Conservation (phyloP, 2,113 vertebrate genomes). For the Heterochromis multidens region DNA sequence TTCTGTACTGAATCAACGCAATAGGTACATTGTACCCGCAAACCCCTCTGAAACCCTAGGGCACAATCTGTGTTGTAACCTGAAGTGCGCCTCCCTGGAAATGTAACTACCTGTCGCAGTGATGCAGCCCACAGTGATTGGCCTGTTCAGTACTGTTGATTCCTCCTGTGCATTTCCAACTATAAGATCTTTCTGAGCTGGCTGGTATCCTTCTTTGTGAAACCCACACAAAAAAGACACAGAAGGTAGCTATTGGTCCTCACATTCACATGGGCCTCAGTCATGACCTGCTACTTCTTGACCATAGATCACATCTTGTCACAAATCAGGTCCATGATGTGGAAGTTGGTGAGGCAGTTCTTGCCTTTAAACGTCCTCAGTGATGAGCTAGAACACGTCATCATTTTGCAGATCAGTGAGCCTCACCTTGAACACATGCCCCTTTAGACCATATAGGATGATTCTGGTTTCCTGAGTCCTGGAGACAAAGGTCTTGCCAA, state of each 20-base stretch:
- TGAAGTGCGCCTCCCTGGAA: no score
- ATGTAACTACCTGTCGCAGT: no score
- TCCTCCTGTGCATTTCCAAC: no score
- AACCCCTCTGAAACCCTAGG: no score
- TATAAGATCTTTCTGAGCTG: conserved; percentile 96
- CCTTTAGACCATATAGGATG: conserved; percentile 93
- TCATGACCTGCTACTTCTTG: conserved; percentile 99
- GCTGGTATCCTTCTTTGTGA: conserved; percentile 95
- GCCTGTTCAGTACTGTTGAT: no score
- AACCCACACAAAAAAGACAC: conserved; percentile 94
- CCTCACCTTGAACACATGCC: conserved; percentile 95
- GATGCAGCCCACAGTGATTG: no score
- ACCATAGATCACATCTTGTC: conserved; percentile 99
- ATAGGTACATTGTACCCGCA: no score
- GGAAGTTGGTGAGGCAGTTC: conserved; percentile 97
- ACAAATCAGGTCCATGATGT: conserved; percentile 95
- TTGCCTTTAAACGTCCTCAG: conserved; percentile 96
- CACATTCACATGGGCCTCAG: conserved; percentile 93
- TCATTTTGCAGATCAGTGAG: conserved; percentile 96
- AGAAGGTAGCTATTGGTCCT: conserved; percentile 94
- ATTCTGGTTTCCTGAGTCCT: conserved; percentile 98
- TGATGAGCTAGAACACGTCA: conserved; percentile 94
- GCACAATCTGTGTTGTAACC: no score
- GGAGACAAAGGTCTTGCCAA: conserved; percentile 95
- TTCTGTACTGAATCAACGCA: no score